Evolutionary conservation across 2,797 vertebrate species (phyloP).

Genomic region (Lateolabrax maculatus): DNA sequence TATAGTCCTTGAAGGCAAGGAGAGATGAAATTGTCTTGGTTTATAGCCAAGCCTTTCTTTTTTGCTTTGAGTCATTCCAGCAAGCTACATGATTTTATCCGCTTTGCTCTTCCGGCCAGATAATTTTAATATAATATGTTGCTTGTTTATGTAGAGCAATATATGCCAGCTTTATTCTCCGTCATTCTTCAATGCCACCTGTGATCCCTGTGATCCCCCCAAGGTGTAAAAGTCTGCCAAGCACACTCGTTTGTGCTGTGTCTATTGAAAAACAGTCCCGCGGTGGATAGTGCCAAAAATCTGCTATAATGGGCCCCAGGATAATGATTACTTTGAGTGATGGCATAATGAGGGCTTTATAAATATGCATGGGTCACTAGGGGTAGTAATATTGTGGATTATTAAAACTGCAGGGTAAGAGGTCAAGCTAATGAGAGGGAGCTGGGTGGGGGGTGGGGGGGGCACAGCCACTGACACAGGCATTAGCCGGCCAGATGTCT

Average conservation of each 20-base stretch:
- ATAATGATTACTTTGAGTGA: slow-evolving; percentile 85
- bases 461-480: slow-evolving; percentile 36
- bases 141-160: slow-evolving; percentile 43
- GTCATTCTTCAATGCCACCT: slow-evolving; percentile 54
- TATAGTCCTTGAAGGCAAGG: slow-evolving; percentile 46
- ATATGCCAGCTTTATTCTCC: slow-evolving; percentile 37
- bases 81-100: slow-evolving; percentile 1
- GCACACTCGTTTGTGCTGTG: slow-evolving; percentile 46
- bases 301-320: slow-evolving; percentile 81
- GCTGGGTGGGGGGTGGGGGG: slow-evolving; percentile 37
- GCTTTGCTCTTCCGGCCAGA: background rate
- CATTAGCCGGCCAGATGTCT: slow-evolving; percentile 60
- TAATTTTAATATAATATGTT: slow-evolving; percentile 35
- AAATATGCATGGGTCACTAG: slow-evolving; percentile 85
- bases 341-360: slow-evolving; percentile 85
- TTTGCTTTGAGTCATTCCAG: slow-evolving; percentile 19
- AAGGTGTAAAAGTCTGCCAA: slow-evolving; percentile 56
- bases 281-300: slow-evolving; percentile 69
- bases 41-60: slow-evolving; percentile 27
- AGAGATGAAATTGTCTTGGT: slow-evolving; percentile 34
- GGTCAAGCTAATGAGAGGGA: slow-evolving; percentile 79
- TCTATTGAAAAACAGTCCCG: slow-evolving; percentile 68
- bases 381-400: slow-evolving; percentile 80
- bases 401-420: slow-evolving; percentile 83
- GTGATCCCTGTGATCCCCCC: slow-evolving; percentile 54